Evolutionary conservation across 2,797 vertebrate species (phyloP).

Genomic region (Merluccius polli): DNA sequence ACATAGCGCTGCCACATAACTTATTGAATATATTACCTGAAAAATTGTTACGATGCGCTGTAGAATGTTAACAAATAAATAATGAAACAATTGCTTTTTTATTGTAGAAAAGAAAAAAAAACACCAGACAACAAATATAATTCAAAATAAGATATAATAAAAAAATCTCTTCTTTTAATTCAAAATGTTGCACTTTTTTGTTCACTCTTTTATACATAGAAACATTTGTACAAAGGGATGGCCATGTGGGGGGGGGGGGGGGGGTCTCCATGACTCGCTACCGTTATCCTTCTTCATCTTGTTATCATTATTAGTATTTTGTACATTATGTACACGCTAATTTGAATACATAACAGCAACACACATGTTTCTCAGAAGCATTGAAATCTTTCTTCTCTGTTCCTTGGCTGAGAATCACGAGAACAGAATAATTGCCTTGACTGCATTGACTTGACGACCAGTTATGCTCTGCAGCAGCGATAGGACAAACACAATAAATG

Average conservation of each 20-base stretch:
- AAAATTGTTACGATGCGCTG: slow-evolving; percentile 40
- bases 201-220: slow-evolving; percentile 80
- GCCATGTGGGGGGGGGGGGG: slow-evolving; percentile 72
- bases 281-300: neutral
- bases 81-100: slow-evolving; percentile 79
- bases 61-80: slow-evolving; percentile 89
- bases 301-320: slow-evolving; percentile 72
- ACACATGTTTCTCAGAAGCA: slow-evolving; percentile 72
- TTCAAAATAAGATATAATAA: slow-evolving; percentile 78
- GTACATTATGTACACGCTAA: slow-evolving; percentile 93
- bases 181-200: slow-evolving; percentile 73
- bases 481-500: slow-evolving; percentile 38
- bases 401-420: neutral
- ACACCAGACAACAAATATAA: slow-evolving; percentile 78
- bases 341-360: slow-evolving; percentile 74
- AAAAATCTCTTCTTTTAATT: slow-evolving; percentile 70
- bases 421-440: neutral
- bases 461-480: slow-evolving; percentile 39
- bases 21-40: slow-evolving; percentile 78
- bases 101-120: slow-evolving; percentile 80
- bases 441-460: neutral
- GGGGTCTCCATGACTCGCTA: neutral
- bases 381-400: slow-evolving; percentile 12
- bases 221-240: slow-evolving; percentile 89
- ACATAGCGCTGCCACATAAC: slow-evolving; percentile 82